Base-by-base conservation (phyloP, 2,113 vertebrate species). In the Ibidorhyncha struthersii region DNA sequence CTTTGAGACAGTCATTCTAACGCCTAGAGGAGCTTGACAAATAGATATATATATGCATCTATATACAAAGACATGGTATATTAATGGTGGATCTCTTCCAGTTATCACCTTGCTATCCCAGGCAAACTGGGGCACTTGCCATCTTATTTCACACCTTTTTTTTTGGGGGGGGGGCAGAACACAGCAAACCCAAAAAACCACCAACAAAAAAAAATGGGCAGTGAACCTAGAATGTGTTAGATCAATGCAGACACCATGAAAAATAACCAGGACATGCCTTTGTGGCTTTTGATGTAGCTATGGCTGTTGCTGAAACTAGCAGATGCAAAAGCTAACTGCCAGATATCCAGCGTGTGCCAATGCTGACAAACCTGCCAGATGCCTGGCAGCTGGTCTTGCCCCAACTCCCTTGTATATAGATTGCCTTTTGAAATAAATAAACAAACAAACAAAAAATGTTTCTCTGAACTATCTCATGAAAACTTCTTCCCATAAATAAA, bases 301-400 rank as follows among this genome's bases (percentile, higher is more conserved):
- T 96, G 95, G 95, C 92, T 98, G 89, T 97, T 91, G 70, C 90
- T 97, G 94, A 97, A 96, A 74, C 94, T 72, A 96, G 92, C 95
- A 98, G 96, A 97, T 97, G 96, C 96, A 91, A 73, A 96, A 88
- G 95, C 93, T 30, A 81, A 85, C 80, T 96, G 97, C 94, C 97
- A 97, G 97, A 94, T 95, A 97, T 79, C 92, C 74, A 88, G 66
- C 3, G 66, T 94, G 94, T 97, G 97, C 97, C 97, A 97, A 83
- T 40, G 87, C 94, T 96, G 97, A 96, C 96, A 97, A 97, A 93
- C 93, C 83, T 96, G 94, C 95, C 96, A 97, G 96, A 96, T 97
- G 95, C 93, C 95, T 95, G 92, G 96, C 96, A 97, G 96, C 95
- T 96, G 96, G 8, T 96, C 91, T 85, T 96, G 81, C 85, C 95